Evolutionary conservation across 2,888 invertebrate genomes (phyloP).

Genomic region (Lottia scabra): DNA sequence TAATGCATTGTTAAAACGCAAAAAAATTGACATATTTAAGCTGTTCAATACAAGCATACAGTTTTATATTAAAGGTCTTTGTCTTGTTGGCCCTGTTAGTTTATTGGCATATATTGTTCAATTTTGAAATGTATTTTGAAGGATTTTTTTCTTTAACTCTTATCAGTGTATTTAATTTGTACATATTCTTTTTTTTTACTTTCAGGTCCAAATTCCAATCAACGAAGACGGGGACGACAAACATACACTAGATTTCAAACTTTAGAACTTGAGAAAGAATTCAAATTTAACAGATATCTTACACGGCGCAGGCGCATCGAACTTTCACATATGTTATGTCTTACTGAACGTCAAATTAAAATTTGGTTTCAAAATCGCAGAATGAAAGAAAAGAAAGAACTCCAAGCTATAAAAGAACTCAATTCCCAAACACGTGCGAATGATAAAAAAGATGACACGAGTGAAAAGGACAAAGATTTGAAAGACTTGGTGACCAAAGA

Average conservation of each 20-base stretch:
- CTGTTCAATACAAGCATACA: no score
- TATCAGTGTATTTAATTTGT: slow-evolving; percentile 1
- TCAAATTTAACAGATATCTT: slow-evolving; percentile 98
- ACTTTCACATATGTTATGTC: slow-evolving; percentile 95
- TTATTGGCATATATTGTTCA: no score
- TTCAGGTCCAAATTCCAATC: slow-evolving; percentile 93
- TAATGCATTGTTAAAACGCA: no score
- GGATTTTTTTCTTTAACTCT: background rate
- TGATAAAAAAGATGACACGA: slow-evolving; percentile 22
- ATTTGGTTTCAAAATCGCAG: slow-evolving; percentile 88
- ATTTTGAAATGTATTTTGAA: no score
- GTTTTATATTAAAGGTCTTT: no score
- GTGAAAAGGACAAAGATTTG: slow-evolving; percentile 3
- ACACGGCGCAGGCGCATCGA: slow-evolving; percentile 96
- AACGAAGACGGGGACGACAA: slow-evolving; percentile 95
- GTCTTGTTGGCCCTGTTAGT: no score
- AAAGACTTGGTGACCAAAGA: slow-evolving; percentile 12
- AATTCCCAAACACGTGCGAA: slow-evolving; percentile 80
- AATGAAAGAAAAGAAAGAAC: slow-evolving; percentile 99
- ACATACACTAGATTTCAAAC: slow-evolving; percentile 98
- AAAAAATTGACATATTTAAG: no score
- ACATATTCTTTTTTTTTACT: slow-evolving; percentile 26
- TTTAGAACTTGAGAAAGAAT: slow-evolving; percentile 96
- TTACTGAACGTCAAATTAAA: slow-evolving; percentile 91
- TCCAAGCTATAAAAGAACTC: slow-evolving; percentile 96